Conservation (phyloP, 2,797 vertebrate species). For the Siniperca obscura region DNA sequence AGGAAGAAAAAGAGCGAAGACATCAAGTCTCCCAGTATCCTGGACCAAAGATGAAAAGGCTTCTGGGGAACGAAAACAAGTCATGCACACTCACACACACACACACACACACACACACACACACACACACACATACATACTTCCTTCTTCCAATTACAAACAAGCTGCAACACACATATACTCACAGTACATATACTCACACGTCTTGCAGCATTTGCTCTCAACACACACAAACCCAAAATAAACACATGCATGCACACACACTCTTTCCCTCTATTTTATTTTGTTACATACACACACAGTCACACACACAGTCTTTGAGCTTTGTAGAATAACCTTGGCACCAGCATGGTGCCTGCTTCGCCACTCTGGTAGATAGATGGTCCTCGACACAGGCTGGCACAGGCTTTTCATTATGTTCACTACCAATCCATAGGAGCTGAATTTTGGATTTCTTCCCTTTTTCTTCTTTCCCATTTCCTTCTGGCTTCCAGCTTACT, state of each 20-base stretch:
- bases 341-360: conserved; percentile 79
- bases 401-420: conserved; percentile 75
- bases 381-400: conserved; percentile 69
- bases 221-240: conserved; percentile 25
- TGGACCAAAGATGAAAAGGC: conserved; percentile 78
- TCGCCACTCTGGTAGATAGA: conserved; percentile 79
- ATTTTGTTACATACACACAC: conserved; percentile 38
- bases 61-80: conserved; percentile 62
- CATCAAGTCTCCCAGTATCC: conserved; percentile 71
- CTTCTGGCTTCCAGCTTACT: conserved; percentile 37
- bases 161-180: conserved; percentile 1
- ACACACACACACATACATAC: conserved; percentile 6
- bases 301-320: conserved; percentile 47
- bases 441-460: conserved; percentile 57
- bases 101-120: background rate
- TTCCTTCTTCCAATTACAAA: conserved; percentile 5
- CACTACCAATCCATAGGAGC: conserved; percentile 60
- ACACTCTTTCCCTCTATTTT: conserved; percentile 3
- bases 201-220: conserved; percentile 40
- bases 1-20: conserved; percentile 67
- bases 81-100: conserved; percentile 30
- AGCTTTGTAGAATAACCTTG: conserved; percentile 79
- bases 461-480: conserved; percentile 41
- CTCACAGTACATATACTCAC: conserved; percentile 3
- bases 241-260: conserved; percentile 13